Conservation (phyloP, 2,888 invertebrate species). For the Syrista parreyssii region DNA sequence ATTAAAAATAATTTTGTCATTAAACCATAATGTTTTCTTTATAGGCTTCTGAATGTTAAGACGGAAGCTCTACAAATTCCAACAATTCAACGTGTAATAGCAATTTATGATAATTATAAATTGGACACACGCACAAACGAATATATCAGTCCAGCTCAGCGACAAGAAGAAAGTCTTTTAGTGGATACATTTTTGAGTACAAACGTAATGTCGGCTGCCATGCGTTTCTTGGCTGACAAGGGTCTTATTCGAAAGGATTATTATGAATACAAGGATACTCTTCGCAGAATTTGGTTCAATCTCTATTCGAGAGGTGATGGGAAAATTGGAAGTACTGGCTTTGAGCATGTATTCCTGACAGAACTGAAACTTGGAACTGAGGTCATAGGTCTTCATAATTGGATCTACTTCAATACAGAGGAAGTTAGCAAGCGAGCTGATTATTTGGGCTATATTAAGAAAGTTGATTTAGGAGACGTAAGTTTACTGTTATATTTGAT, state of each 20-base stretch:
- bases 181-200: conserved; percentile 68
- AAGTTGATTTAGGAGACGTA: conserved; percentile 78
- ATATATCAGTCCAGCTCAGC: conserved; percentile 74
- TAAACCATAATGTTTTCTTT: conserved; percentile 32
- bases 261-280: conserved; percentile 76
- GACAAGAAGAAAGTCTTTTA: conserved; percentile 56
- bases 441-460: conserved; percentile 84
- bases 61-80: conserved; percentile 74
- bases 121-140: conserved; percentile 80
- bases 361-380: conserved; percentile 81
- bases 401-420: conserved; percentile 86
- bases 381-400: conserved; percentile 89
- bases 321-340: conserved; percentile 87
- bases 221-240: conserved; percentile 68
- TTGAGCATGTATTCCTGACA: conserved; percentile 92
- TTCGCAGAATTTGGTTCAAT: conserved; percentile 83
- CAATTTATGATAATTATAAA: conserved; percentile 88
- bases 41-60: conserved; percentile 76
- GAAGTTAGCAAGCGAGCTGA: conserved; percentile 78
- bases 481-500: conserved; percentile 55
- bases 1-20: background rate
- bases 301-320: conserved; percentile 83
- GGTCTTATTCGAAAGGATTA: conserved; percentile 58
- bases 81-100: conserved; percentile 78
- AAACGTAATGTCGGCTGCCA: conserved; percentile 67